Percentiles rank a stretch among this genome's conserved stretches.
phyloP scores from a whole-genome alignment of 2,113 vertebrate species.

The Rynchops niger region DNA sequence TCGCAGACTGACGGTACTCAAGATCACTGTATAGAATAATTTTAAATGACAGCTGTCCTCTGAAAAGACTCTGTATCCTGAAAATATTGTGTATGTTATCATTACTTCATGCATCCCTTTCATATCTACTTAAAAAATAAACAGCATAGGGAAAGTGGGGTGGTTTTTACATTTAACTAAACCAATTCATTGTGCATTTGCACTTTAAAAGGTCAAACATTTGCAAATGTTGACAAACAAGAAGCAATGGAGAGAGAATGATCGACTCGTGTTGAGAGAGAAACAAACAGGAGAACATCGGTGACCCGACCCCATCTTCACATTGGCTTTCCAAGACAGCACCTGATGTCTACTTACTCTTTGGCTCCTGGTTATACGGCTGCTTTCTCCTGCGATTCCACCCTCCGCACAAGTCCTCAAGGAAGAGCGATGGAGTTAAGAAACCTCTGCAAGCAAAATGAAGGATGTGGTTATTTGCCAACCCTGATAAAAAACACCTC shows the following conservation, averaged over 20 bases:
- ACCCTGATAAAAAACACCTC: not conserved
- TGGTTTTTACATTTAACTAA: not conserved
- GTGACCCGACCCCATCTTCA: not conserved
- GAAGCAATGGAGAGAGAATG: not conserved
- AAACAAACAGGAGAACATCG: not conserved
- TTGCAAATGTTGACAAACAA: not conserved
- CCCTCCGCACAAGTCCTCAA: not conserved
- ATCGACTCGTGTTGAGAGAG: not conserved
- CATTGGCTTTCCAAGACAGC: not conserved
- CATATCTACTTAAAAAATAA: not conserved
- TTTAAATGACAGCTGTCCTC: not conserved
- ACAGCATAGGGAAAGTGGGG: not conserved
- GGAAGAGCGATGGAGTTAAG: not conserved
- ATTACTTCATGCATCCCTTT: not conserved
- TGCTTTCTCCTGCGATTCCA: not conserved
- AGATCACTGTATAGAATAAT: not conserved
- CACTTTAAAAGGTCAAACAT: not conserved
- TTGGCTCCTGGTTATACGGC: fast-evolving
- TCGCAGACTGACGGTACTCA: not conserved
- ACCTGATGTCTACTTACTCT: not conserved
- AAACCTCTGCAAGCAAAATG: not conserved
- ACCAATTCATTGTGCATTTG: not conserved
- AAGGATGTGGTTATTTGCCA: not conserved
- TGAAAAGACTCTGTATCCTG: not conserved
- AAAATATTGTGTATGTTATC: not conserved